These are phyloP conservation scores for Opisthograptis luteolata DNA, from an alignment of 2,888 invertebrate genomes.

Conservation along the genomic window DNA sequence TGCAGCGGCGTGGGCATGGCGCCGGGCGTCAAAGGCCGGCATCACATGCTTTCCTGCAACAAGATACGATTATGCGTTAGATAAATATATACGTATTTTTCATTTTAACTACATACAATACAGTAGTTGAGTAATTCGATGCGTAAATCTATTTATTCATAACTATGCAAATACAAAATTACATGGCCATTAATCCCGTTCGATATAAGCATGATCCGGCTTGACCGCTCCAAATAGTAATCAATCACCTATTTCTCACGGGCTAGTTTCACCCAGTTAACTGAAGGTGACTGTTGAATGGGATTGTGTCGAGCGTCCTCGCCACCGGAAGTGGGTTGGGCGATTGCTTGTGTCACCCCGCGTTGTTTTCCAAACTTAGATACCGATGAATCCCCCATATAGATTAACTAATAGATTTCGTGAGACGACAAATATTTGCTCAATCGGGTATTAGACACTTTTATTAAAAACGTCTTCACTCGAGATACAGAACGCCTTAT, in stretches of 20 bases:
- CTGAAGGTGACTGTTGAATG: conserved; percentile 73
- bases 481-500: conserved; percentile 35
- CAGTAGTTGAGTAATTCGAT: conserved; percentile 1
- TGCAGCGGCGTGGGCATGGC: conserved; percentile 85
- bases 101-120: neutral
- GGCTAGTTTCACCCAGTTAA: conserved; percentile 64
- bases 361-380: conserved; percentile 66
- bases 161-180: conserved; percentile 18
- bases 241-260: conserved; percentile 72
- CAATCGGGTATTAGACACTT: conserved; percentile 36
- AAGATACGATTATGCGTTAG: conserved; percentile 41
- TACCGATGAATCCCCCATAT: conserved; percentile 46
- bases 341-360: conserved; percentile 62
- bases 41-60: conserved; percentile 85
- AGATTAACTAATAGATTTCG: conserved; percentile 39
- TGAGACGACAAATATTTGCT: conserved; percentile 36
- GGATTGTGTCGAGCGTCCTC: conserved; percentile 62
- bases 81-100: too few species aligned
- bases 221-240: conserved; percentile 46
- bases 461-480: conserved; percentile 39
- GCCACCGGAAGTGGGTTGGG: conserved; percentile 74
- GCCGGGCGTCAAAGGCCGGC: conserved; percentile 85
- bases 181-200: conserved; percentile 17
- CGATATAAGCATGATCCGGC: conserved; percentile 39
- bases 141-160: neutral